These are phyloP conservation scores for Amblyopsis hoosieri DNA, from an alignment of 2,797 vertebrate genomes.

Conservation along the genomic window DNA sequence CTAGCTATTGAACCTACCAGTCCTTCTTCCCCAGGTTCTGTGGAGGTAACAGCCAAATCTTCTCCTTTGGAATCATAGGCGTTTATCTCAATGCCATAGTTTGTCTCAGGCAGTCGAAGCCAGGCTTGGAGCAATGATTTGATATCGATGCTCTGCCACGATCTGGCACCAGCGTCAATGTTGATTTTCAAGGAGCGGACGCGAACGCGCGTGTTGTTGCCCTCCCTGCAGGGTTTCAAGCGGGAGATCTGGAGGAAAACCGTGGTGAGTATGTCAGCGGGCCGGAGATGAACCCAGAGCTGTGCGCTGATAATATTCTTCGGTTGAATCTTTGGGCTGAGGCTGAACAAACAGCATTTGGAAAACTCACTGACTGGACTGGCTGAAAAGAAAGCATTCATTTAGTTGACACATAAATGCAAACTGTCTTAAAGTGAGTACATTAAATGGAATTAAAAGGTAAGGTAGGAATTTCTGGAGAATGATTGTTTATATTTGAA, in stretches of 20 bases:
- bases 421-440: too few species aligned
- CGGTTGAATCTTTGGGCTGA: conserved; percentile 90
- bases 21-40: conserved; percentile 89
- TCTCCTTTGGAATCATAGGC: conserved; percentile 89
- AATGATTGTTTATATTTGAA: too few species aligned
- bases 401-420: too few species aligned
- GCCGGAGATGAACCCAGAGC: conserved; percentile 94
- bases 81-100: conserved; percentile 98
- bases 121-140: conserved; percentile 95
- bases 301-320: conserved; percentile 91
- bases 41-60: conserved; percentile 90
- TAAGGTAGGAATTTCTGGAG: too few species aligned
- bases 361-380: conserved; percentile 82
- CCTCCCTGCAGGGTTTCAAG: conserved; percentile 89
- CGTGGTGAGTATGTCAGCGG: conserved; percentile 86
- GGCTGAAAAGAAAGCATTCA: neutral
- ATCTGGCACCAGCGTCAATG: conserved; percentile 87
- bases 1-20: conserved; percentile 83
- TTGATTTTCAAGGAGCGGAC: conserved; percentile 97
- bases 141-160: conserved; percentile 98
- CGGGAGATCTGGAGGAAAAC: conserved; percentile 97
- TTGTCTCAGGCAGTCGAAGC: conserved; percentile 97
- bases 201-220: conserved; percentile 84
- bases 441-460: too few species aligned
- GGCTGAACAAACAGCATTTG: conserved; percentile 96